Conservation (phyloP, 2,888 invertebrate genomes). For the Cantharis nigra region DNA sequence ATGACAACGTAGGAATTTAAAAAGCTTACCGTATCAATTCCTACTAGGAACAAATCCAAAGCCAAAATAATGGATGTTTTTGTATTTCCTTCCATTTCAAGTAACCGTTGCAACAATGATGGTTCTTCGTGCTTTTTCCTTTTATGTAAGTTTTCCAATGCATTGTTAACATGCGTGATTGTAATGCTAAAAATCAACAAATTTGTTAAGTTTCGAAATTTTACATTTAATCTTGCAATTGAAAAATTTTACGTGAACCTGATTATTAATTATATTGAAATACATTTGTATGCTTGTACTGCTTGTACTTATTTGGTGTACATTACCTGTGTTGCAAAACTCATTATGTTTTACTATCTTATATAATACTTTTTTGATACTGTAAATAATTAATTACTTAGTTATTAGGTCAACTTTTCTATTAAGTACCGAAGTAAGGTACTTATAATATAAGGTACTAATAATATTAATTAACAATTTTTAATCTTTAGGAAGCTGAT, state of each 20-base stretch:
- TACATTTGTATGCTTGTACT: too few species aligned
- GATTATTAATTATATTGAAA: neutral
- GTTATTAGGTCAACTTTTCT: neutral
- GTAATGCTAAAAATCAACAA: constrained; percentile 64
- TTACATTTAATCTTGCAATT: neutral
- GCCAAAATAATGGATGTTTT: constrained; percentile 71
- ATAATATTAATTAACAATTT: too few species aligned
- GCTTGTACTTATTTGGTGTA: neutral
- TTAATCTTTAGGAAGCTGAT: too few species aligned
- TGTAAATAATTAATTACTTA: too few species aligned
- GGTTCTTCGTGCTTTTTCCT: constrained; percentile 54
- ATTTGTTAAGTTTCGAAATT: neutral
- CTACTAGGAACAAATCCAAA: constrained; percentile 76
- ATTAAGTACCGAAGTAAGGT: neutral
- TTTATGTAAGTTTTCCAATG: constrained; percentile 56
- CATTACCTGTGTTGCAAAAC: neutral
- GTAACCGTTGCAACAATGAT: constrained; percentile 68
- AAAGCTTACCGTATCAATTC: constrained; percentile 72
- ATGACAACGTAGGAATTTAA: neutral
- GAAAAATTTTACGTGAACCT: neutral
- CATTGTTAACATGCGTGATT: constrained; percentile 64
- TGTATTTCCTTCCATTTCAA: constrained; percentile 63
- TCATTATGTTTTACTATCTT: neutral
- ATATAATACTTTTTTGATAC: too few species aligned
- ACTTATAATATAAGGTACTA: too few species aligned